Evolutionary conservation across 2,797 vertebrate genomes (phyloP).

Genomic region (Antennarius maculatus): DNA sequence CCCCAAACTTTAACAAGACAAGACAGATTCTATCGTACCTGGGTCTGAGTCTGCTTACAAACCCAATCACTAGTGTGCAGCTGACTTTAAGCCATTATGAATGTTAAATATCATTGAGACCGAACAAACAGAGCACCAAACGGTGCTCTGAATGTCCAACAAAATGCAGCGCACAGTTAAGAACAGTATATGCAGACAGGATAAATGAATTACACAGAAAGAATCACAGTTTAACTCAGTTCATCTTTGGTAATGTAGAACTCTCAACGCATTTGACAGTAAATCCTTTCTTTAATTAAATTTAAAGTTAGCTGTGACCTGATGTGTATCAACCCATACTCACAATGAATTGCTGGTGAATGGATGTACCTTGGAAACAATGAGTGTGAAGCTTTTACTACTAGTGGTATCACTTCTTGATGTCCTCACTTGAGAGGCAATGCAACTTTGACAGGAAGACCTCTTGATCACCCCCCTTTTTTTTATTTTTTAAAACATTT

Average conservation of each 20-base stretch:
- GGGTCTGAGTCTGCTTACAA: conserved; percentile 42
- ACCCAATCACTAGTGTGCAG: conserved; percentile 57
- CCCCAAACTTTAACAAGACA: conserved; percentile 52
- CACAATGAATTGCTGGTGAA: neutral
- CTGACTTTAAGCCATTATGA: conserved; percentile 25
- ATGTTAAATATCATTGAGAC: conserved; percentile 42
- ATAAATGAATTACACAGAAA: neutral
- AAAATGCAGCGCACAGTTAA: conserved; percentile 10
- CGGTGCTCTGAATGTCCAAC: neutral
- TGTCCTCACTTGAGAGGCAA: neutral
- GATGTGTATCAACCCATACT: neutral
- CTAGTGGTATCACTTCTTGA: neutral
- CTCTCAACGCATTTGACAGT: conserved; percentile 1
- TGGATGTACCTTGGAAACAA: neutral
- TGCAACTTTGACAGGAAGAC: neutral
- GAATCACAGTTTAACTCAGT: neutral
- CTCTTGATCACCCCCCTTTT: neutral
- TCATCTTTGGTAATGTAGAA: conserved; percentile 13
- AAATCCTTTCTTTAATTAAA: neutral
- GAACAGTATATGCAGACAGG: conserved; percentile 9
- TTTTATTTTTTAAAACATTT: too few relatives aligned
- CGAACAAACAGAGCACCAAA: conserved; percentile 7
- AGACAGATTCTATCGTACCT: conserved; percentile 60
- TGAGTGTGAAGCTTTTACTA: neutral
- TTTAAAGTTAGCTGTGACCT: neutral